Percentiles rank a stretch among this genome's conserved stretches.
phyloP scores from a whole-genome alignment of 2,113 vertebrate genomes.

The Morone chrysops region DNA sequence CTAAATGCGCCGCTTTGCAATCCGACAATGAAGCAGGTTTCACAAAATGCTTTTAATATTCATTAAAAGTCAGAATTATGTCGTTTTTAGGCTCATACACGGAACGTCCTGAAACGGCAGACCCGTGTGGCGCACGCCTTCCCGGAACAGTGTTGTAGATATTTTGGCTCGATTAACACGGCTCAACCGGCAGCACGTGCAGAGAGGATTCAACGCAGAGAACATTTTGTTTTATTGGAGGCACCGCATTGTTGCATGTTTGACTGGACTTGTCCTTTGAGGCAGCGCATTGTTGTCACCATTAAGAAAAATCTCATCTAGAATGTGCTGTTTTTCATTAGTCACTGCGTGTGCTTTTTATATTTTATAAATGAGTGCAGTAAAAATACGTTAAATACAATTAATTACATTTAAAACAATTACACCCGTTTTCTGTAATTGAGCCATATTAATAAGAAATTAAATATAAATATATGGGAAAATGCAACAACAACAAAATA shows the following conservation, averaged over 20 bases:
- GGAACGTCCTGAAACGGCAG: not conserved
- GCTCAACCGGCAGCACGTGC: conserved; percentile 58
- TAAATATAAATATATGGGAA: not conserved
- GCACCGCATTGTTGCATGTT: conserved; percentile 25
- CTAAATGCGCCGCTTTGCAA: conserved; percentile 41
- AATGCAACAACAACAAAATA: not conserved
- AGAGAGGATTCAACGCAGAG: conserved; percentile 49
- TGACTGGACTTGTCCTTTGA: not conserved
- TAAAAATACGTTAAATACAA: not conserved
- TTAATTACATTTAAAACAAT: not conserved
- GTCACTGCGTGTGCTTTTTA: not conserved
- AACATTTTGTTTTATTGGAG: conserved; percentile 55
- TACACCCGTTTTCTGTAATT: not conserved
- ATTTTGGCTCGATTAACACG: conserved; percentile 36
- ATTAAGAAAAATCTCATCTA: not conserved
- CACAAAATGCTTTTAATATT: conserved; percentile 19
- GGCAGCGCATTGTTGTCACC: conserved; percentile 6
- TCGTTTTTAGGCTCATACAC: not conserved
- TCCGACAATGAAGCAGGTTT: not conserved
- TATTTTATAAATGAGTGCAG: not conserved
- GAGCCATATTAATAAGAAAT: too few species aligned
- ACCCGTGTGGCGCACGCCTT: conserved; percentile 3
- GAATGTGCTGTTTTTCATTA: conserved; percentile 13
- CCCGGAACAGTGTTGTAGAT: conserved; percentile 40
- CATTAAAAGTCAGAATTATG: conserved; percentile 2